Evolutionary conservation across 2,113 vertebrate genomes (phyloP), one percentile per base, ranked within the genome.

Genomic region (Megaleporinus macrocephalus): DNA sequence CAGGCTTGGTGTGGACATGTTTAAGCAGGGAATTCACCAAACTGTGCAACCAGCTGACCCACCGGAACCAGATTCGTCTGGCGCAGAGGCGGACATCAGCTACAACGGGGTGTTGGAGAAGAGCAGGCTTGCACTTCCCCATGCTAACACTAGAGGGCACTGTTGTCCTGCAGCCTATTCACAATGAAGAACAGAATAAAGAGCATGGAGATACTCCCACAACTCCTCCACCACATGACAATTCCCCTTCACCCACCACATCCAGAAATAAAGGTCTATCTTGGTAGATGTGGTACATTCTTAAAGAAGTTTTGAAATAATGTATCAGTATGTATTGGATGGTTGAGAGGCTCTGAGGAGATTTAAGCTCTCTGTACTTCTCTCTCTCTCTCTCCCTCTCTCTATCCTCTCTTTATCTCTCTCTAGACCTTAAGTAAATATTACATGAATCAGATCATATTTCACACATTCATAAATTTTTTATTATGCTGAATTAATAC

Each of bases 371-470:
- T n/a, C 33, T 47, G 36, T 20, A 18, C 47, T 4, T 44, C 30
- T 66, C 24, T 66, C 14, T 66, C 6, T 66, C 2, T 66, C 24
- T 41, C 30, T 66, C 2, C 30, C 24, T 41, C 30, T 26, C 20
- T 66, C 59, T 22, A 12, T 27, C 27, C 73, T 79, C 63, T 70
- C 63, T 70, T 63, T 55, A 27, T 80, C 69, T 80, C 36, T 80
- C 57, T 63, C 26, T 62, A 83, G 70, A 84, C 73, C 83, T 80
- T 80, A 76, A 80, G 63, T 84, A 84, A 84, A 84, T 84, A 84
- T 76, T 84, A 76, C 83, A 84, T 84, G 83, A 84, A 75, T 80
- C 80, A 76, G 80, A 76, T 84, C 78, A 80, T 80, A 80, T 74
- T 80, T 79, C 83, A 74, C 72, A 71, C 72, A 59, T 74, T 82